These are phyloP conservation scores for Epiblema foenella DNA, from an alignment of 2,888 invertebrate genomes.

Conservation along the genomic window DNA sequence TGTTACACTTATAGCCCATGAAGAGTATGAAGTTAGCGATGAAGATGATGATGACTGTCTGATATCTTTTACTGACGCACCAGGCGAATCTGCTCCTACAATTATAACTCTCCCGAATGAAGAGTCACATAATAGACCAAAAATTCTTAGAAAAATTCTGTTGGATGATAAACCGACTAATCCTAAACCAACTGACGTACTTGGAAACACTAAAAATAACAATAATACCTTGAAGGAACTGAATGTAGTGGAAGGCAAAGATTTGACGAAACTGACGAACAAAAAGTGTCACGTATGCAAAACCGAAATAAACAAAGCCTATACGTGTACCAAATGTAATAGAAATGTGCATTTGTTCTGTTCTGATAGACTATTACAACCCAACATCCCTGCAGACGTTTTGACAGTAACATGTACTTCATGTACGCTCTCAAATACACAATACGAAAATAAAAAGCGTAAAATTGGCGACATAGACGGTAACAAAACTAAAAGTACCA, in stretches of 20 bases:
- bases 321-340: conserved; percentile 23
- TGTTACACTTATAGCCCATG: background rate
- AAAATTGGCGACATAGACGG: background rate
- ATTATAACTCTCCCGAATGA: background rate
- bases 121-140: background rate
- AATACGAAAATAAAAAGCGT: conserved; percentile 3
- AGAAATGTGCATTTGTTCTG: conserved; percentile 38
- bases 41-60: conserved; percentile 20
- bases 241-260: background rate
- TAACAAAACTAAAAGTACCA: background rate
- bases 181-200: background rate
- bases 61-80: conserved; percentile 16
- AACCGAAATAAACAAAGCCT: conserved; percentile 19
- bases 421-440: conserved; percentile 13
- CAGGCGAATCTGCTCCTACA: background rate
- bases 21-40: background rate
- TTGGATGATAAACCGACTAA: background rate
- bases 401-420: conserved; percentile 35
- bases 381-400: conserved; percentile 8
- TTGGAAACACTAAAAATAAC: background rate
- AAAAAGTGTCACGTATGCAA: conserved; percentile 32
- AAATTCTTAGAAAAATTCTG: conserved; percentile 14
- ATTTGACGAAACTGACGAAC: background rate
- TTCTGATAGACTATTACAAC: conserved; percentile 38
- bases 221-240: background rate